Evolutionary conservation across 2,113 vertebrate genomes (phyloP).

Genomic region (Ariopsis seemanni): DNA sequence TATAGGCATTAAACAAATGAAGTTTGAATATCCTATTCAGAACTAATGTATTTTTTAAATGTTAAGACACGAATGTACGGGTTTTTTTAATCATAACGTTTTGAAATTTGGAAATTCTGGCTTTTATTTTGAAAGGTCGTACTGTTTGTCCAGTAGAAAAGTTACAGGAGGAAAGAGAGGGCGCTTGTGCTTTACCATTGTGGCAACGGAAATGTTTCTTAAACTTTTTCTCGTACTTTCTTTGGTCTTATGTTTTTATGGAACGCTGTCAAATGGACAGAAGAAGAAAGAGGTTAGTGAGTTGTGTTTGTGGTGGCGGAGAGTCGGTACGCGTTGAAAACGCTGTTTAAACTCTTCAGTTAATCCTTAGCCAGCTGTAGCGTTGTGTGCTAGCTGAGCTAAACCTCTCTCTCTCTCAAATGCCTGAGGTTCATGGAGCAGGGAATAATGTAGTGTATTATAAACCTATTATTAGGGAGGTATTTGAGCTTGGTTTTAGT

Average conservation of each 20-base stretch:
- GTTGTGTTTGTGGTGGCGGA: not conserved
- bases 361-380: constrained; percentile 4
- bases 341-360: not conserved
- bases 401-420: not conserved
- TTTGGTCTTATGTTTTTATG: constrained; percentile 47
- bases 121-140: constrained; percentile 43
- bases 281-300: constrained; percentile 82
- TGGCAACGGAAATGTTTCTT: constrained; percentile 57
- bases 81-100: no score
- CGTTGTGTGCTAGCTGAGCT: not conserved
- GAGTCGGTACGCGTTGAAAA: not conserved
- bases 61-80: no score
- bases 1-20: no score
- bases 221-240: constrained; percentile 63
- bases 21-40: no score
- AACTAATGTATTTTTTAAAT: no score
- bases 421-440: not conserved
- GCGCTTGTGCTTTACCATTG: constrained; percentile 1
- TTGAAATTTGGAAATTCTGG: no score
- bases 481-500: not conserved
- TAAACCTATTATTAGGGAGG: not conserved
- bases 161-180: constrained; percentile 54
- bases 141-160: constrained; percentile 58
- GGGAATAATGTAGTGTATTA: not conserved
- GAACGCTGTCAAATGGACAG: constrained; percentile 65